Percentiles rank a stretch among this genome's conserved stretches.
phyloP scores from a whole-genome alignment of 1,140 invertebrate species.

The Delia radicum region DNA sequence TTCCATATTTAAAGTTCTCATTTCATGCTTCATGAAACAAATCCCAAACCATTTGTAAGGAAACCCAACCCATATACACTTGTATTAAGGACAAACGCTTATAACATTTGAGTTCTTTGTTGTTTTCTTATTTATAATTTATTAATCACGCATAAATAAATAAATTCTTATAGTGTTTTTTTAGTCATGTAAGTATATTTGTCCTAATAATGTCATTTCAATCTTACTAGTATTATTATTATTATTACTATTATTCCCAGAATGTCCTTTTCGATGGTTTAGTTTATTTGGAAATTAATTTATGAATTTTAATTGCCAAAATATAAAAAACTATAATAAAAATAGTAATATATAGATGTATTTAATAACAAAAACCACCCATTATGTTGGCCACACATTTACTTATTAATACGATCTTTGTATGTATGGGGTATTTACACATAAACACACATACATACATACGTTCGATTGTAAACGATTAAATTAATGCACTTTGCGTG shows the following conservation, averaged over 20 bases:
- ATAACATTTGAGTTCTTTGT: neutral
- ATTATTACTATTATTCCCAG: neutral
- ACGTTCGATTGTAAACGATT: slow-evolving; percentile 5
- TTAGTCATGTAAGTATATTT: neutral
- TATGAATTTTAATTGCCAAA: neutral
- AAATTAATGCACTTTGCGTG: slow-evolving; percentile 23
- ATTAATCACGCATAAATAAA: neutral
- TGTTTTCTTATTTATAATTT: neutral
- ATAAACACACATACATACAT: neutral
- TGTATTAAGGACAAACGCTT: no score
- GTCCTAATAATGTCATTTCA: neutral
- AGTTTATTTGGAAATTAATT: neutral
- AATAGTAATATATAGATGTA: neutral
- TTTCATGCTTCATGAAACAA: no score
- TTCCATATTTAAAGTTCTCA: no score
- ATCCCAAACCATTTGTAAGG: no score
- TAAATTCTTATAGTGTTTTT: neutral
- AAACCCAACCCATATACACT: no score
- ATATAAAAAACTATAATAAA: no score
- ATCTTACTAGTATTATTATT: neutral
- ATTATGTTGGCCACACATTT: neutral
- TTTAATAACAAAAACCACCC: neutral
- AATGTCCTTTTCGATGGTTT: neutral
- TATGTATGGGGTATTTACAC: no score
- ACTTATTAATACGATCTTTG: no score